These are phyloP conservation scores for Hipparchia semele DNA, from an alignment of 2,888 invertebrate genomes.

Conservation along the genomic window DNA sequence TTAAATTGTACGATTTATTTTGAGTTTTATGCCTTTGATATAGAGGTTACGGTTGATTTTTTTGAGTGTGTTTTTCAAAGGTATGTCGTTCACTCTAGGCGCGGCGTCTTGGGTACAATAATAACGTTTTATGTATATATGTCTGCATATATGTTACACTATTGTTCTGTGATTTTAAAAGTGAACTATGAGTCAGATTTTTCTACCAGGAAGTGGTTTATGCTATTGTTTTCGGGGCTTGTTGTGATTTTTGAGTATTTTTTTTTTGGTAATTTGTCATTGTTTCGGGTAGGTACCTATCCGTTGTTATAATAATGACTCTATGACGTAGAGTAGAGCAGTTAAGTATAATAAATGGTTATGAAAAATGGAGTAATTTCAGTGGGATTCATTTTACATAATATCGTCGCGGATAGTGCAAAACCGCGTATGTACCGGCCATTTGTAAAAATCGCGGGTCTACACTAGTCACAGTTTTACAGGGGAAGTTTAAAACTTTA, in stretches of 20 bases:
- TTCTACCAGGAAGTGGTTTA: slow-evolving; percentile 61
- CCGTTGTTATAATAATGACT: slow-evolving; percentile 12
- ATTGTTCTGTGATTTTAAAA: slow-evolving; percentile 48
- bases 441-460: too few species aligned
- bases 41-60: slow-evolving; percentile 30
- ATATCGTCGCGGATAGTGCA: too few species aligned
- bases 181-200: slow-evolving; percentile 62
- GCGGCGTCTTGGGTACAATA: slow-evolving; percentile 50
- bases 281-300: slow-evolving; percentile 7
- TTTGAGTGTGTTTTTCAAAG: slow-evolving; percentile 42
- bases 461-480: too few species aligned
- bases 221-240: slow-evolving; percentile 37
- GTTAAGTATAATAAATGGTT: not conserved
- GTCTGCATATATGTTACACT: slow-evolving; percentile 39
- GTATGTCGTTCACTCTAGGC: slow-evolving; percentile 58
- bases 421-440: too few species aligned
- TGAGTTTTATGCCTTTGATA: slow-evolving; percentile 46
- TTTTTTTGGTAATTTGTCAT: slow-evolving; percentile 29
- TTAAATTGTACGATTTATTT: slow-evolving; percentile 39
- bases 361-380: not conserved
- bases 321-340: not conserved
- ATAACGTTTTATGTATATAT: slow-evolving; percentile 32
- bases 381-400: too few species aligned
- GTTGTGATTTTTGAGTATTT: slow-evolving; percentile 31
- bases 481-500: too few species aligned